phyloP scores from a whole-genome alignment of 1,140 invertebrate genomes.

The Zaprionus inermis region DNA sequence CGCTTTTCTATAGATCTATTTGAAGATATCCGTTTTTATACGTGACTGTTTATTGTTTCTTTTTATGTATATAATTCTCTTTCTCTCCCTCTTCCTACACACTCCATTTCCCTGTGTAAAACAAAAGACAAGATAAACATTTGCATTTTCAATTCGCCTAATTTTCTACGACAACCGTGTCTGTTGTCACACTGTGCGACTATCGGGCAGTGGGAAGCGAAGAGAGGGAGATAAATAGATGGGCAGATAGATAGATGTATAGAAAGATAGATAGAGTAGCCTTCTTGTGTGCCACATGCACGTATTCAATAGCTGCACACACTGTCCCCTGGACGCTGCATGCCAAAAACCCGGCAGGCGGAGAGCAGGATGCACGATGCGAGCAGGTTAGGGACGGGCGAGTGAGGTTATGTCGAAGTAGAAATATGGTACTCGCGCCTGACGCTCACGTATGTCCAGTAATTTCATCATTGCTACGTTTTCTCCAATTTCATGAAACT shows the following conservation, averaged over 20 bases:
- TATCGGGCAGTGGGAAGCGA: neutral
- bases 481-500: conserved; percentile 76
- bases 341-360: neutral
- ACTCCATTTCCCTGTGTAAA: neutral
- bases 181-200: conserved; percentile 13
- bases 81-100: neutral
- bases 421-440: neutral
- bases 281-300: conserved; percentile 35
- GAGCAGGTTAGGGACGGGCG: neutral
- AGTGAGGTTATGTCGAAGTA: conserved; percentile 8
- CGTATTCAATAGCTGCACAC: conserved; percentile 21
- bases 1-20: conserved; percentile 18
- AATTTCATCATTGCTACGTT: conserved; percentile 80
- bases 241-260: neutral
- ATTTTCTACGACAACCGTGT: conserved; percentile 59
- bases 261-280: conserved; percentile 20
- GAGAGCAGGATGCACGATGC: neutral
- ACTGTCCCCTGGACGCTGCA: conserved; percentile 5
- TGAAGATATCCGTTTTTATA: conserved; percentile 8
- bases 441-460: conserved; percentile 64
- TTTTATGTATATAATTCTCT: neutral
- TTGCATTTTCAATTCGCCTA: conserved; percentile 61
- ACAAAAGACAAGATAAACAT: conserved; percentile 29
- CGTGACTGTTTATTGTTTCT: neutral
- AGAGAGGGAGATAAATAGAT: neutral